These are phyloP conservation scores for Melanerpes formicivorus DNA, from an alignment of 2,113 vertebrate genomes.

Conservation along the genomic window DNA sequence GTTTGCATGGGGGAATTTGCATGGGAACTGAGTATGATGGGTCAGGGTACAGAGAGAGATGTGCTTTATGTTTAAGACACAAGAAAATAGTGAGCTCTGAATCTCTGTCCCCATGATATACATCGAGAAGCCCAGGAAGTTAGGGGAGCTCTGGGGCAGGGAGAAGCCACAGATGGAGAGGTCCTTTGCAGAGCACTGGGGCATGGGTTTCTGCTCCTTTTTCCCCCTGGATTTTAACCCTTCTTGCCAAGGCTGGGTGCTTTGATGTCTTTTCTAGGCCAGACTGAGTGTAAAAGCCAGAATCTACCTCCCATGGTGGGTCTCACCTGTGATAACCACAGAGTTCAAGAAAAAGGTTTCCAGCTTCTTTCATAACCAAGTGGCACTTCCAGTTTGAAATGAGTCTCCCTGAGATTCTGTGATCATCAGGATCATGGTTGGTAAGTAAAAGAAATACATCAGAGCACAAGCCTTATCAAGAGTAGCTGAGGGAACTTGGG, in stretches of 20 bases:
- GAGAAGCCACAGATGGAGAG: neutral
- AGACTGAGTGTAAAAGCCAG: neutral
- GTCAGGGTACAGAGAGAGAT: neutral
- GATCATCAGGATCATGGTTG: fast-evolving
- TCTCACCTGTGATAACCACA: neutral
- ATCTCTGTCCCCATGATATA: neutral
- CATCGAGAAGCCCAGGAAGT: neutral
- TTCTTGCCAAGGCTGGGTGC: neutral
- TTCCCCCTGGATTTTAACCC: neutral
- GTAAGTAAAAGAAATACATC: neutral
- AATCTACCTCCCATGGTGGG: neutral
- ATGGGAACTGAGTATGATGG: neutral
- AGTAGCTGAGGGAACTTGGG: no score
- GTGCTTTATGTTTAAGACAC: fast-evolving
- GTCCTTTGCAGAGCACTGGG: neutral
- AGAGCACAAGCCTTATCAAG: no score
- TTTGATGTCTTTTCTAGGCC: neutral
- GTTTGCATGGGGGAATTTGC: neutral
- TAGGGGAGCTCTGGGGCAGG: neutral
- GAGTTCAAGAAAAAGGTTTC: neutral
- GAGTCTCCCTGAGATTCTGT: neutral
- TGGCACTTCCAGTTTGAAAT: neutral
- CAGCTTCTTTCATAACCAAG: neutral
- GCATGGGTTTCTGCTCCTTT: neutral
- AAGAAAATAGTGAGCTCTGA: neutral